Conservation (phyloP, 2,113 vertebrate species). For the Campylorhamphus procurvoides region DNA sequence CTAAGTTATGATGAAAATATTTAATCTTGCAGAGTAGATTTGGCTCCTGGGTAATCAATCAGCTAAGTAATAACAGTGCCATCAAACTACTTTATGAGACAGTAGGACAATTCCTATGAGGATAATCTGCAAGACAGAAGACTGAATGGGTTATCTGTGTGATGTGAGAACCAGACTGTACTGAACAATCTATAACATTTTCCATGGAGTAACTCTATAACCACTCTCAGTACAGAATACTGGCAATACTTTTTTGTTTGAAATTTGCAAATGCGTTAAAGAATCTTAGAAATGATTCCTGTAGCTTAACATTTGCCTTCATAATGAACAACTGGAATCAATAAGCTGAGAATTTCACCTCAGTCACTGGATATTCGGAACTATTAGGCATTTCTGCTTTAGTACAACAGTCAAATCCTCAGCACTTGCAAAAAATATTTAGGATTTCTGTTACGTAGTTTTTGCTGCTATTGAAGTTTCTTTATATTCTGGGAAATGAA, state of each 20-base stretch:
- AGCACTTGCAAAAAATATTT: background rate
- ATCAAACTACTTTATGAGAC: conserved; percentile 50
- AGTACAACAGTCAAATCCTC: background rate
- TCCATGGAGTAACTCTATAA: background rate
- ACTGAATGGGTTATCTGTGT: background rate
- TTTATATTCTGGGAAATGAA: background rate
- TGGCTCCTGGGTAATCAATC: conserved; percentile 26
- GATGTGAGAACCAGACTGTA: background rate
- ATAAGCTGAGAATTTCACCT: background rate
- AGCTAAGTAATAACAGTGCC: conserved; percentile 28
- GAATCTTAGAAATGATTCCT: background rate
- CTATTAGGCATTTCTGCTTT: background rate
- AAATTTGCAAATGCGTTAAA: background rate
- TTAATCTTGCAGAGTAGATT: background rate
- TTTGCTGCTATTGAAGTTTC: background rate
- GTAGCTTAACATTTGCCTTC: background rate
- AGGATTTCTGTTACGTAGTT: background rate
- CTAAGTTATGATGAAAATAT: conserved; percentile 26
- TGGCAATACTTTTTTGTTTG: background rate
- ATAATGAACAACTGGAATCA: background rate
- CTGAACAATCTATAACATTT: background rate
- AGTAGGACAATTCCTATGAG: conserved; percentile 30
- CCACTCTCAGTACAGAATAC: background rate
- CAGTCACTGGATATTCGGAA: background rate
- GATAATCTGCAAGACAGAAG: conserved; percentile 37